Conservation (phyloP, 2,113 vertebrate species). For the Meles meles region DNA sequence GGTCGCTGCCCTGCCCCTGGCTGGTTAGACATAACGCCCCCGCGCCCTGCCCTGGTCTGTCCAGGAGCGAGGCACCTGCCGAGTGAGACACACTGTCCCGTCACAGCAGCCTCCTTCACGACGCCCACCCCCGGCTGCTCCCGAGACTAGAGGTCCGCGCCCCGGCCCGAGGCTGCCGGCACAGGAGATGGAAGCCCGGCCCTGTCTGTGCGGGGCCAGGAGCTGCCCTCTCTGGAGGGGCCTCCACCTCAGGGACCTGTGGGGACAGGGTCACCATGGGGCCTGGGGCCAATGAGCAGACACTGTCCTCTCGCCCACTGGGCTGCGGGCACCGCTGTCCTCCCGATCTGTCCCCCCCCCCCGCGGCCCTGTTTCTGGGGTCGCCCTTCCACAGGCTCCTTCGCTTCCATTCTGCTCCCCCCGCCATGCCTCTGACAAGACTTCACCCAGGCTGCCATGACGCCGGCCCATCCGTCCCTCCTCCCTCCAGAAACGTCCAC, state of each 20-base stretch:
- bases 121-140: too few relatives aligned
- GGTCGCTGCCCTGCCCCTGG: not conserved
- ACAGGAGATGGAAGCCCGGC: rapidly evolving
- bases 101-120: not conserved
- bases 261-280: rapidly evolving
- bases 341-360: not conserved
- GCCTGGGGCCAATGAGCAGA: not conserved
- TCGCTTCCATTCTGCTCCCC: rapidly evolving
- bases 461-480: rapidly evolving
- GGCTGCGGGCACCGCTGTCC: not conserved
- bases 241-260: not conserved
- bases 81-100: rapidly evolving
- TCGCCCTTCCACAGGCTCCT: not conserved
- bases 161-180: not conserved
- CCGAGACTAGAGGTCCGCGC: not conserved
- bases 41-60: not conserved
- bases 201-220: not conserved
- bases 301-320: rapidly evolving
- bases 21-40: rapidly evolving
- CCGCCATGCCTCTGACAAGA: rapidly evolving
- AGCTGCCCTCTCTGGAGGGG: too few relatives aligned
- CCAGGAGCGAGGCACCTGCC: not conserved
- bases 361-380: not conserved
- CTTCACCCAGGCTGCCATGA: rapidly evolving
- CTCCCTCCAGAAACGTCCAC: not conserved